Percentiles rank a stretch among this genome's conserved stretches.
These are phyloP conservation scores for Morinoia aosen DNA, from an alignment of 2,888 invertebrate genomes.

Conservation along the genomic window DNA sequence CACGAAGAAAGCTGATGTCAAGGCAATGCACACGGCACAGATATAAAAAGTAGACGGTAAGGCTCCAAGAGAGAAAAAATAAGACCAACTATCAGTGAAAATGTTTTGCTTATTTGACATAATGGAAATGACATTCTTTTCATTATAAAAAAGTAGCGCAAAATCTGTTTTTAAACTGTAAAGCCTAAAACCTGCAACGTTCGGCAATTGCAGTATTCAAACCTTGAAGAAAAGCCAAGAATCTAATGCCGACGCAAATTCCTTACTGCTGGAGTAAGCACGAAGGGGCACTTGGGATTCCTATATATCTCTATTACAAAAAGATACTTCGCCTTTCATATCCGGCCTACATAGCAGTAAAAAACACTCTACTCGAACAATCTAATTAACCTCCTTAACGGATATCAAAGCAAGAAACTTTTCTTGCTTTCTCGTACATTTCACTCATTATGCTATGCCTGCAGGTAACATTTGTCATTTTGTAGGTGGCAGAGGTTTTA, in stretches of 20 bases:
- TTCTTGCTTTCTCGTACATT: background rate
- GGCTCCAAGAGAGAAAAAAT: background rate
- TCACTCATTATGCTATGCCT: background rate
- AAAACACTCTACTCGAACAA: background rate
- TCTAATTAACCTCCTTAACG: background rate
- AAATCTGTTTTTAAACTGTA: background rate
- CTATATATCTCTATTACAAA: conserved; percentile 28
- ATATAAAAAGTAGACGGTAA: background rate
- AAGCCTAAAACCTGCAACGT: background rate
- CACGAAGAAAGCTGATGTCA: background rate
- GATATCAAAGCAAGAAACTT: background rate
- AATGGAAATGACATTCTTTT: background rate
- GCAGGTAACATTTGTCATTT: background rate
- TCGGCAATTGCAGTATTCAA: background rate
- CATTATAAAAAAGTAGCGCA: no score
- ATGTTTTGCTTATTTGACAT: background rate
- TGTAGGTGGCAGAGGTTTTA: background rate
- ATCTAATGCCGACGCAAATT: background rate
- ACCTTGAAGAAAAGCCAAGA: background rate
- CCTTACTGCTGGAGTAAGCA: background rate
- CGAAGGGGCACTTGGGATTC: conserved; percentile 10
- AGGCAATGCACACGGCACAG: background rate
- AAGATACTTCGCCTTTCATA: background rate
- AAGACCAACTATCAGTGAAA: background rate
- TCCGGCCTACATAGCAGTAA: background rate